Evolutionary conservation across 1,140 invertebrate species (phyloP), one percentile per base, ranked within the genome.

Genomic region (Bombus polaris): DNA sequence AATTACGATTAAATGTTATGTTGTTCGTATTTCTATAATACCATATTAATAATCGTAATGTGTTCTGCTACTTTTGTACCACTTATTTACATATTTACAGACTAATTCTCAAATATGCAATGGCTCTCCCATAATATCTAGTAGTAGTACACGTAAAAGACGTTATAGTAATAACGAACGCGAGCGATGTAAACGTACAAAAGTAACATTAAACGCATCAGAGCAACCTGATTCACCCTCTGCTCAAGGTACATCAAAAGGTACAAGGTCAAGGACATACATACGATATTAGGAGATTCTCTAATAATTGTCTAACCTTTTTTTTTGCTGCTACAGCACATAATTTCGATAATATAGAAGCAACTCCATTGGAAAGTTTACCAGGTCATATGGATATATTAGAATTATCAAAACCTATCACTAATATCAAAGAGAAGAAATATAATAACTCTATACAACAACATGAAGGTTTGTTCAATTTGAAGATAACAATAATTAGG

Each of bases 311-410:
- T 62, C 3, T 13, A n/a, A 62, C n/a, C n/a, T n/a, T 32, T 59
- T 59, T 15, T 42, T 2, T 8, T n/a, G 8, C 39, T 15, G 3
- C 59, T 68, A n/a, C 39, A 82, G 37, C 28, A 92, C 87, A 73
- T 32, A 72, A 70, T 78, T 88, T 81, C 37, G 86, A 93, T 80
- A 93, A 84, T 22, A 70, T 92, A 28, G 94, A 95, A 85, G 91
- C 94, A 72, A 95, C 94, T 25, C 93, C 91, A 22, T 86, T 94
- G 35, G 93, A 95, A 90, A 94, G 91, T 86, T 88, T 95, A 83
- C 94, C 94, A 47, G 94, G 94, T 32, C 86, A 95, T 86, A 77
- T 80, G 32, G 81, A 88, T 5, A 68, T 42, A 12, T 72, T 53
- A 9, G 85, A 88, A 22, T 79, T 70, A n/a, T 1, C 62, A 12